Base-by-base conservation (phyloP, 2,888 invertebrate species). In the Drosophila meridiana region DNA sequence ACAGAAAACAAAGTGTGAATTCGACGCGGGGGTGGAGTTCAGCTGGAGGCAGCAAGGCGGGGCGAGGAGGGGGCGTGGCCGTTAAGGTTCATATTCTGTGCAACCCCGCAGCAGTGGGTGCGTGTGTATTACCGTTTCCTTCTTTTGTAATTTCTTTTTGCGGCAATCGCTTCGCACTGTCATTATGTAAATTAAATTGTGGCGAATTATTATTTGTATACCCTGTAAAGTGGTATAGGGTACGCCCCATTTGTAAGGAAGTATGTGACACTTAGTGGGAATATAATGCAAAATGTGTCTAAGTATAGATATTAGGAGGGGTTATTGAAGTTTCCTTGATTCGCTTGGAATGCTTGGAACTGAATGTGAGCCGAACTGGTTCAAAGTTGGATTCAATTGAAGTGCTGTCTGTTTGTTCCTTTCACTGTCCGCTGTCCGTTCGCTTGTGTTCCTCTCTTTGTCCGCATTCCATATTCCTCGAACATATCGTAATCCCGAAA, bases 121-220 rank as follows among this genome's bases (percentile, higher is more conserved):
- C 66, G 28, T 73, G 38, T 43, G 47, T 40, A 26, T 43, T 58
- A 57, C 28, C 42, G 53, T 26, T 58, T 43, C 43, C 36, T 48
- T 61, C 60, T 48, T 66, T 77, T 62, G 73, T 65, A 58, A 63
- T 73, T 69, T 68, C 71, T 64, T 63, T 36, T 52, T 38, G 48
- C 52, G 55, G 62, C 61, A 72, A 77, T 78, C 75, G 76, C 76
- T 82, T 86, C 86, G 83, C 87, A 80, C 89, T 88, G 79, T 87
- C 87, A 90, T 90, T 90, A 90, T 90, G 90, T 78, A 90, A 91
- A 91, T 90, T 89, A 87, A 91, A 90, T 90, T 90, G 87, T 83
- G 87, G 84, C 77, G 81, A 82, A 82, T 89, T 82, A 81, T 83
- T 80, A 76, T 76, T 79, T 78, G 58, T 11, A 36, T 45, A 58